Evolutionary conservation across 2,888 invertebrate genomes (phyloP), one percentile per base, ranked within the genome.

Genomic region (Steinernema carpocapsae): DNA sequence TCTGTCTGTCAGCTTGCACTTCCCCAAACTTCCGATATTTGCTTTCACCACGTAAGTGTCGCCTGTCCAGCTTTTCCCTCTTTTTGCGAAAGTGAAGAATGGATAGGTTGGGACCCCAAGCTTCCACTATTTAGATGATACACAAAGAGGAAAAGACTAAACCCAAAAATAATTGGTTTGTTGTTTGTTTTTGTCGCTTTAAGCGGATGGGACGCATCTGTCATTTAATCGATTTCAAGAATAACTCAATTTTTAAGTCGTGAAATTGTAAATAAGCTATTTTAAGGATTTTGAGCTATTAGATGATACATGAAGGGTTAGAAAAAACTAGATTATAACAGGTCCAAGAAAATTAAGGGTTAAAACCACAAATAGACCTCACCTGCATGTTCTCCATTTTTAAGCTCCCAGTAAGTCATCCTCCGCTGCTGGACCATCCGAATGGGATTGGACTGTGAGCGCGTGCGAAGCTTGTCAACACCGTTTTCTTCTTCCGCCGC

Each of bases 371-470:
- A 37, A 10, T 37, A 3, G 4, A 37, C 10, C 37, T 37, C 10
- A 37, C 37, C 37, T 6, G 37, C 37, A 37, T 37, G 37, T 37
- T 37, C 37, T 6, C 37, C 37, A 37, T 37, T 37, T 10, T 37
- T 37, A 10, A 64, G 10, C 32, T 64, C 17, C 64, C 72, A 85
- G 64, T 81, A 85, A 19, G 85, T 85, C 85, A 85, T 85, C 76
- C 85, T 85, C 70, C 85, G 74, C 70, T 85, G 85, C 59, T 85
- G 85, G 37, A 85, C 82, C 76, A 79, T 77, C 19, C 74, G 74
- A 19, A 46, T n/a, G 29, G 51, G 26, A 64, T 26, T 26, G 32
- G 64, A 64, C 17, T 37, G 64, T 19, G 64, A 64, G 12, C 64
- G 64, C 6, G 4, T n/a, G 14, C 48, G 48, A 6, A 26, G 64